Evolutionary conservation across 2,797 vertebrate species (phyloP), one percentile per base, ranked within the genome.

Genomic region (Enteromius mattozi): DNA sequence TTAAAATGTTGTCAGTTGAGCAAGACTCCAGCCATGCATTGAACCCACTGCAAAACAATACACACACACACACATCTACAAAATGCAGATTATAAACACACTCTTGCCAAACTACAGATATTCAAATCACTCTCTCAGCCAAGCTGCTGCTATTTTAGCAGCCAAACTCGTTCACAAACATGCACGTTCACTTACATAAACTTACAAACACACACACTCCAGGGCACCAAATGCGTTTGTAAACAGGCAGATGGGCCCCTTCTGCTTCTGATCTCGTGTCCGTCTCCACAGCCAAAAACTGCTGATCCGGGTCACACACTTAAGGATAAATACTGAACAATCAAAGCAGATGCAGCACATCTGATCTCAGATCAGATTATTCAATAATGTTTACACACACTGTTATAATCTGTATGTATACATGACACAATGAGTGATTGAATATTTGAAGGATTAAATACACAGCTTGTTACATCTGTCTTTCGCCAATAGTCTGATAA

Each of bases 181-280:
- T 61, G 37, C 70, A 56, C 71, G 33, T 76, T 76, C 49, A 81
- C 74, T 81, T 86, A 81, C 66, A 78, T 70, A 81, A 76, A 81
- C 61, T 81, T 76, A 75, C 61, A 85, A 30, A 72, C 77, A 80
- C 77, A 66, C 75, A 72, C 79, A 81, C 71, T 65, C 65, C 74
- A 74, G 65, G 72, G 69, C 61, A 75, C 59, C 76, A 81, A 81
- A 69, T 68, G 81, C 70, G 45, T 87, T 68, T 83, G 70, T 71
- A 51, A 75, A 87, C 68, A 71, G 77, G 68, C 54, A 86, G 84
- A 86, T 81, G 84, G 79, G 54, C 51, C 76, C 76, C 84, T 61
- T 82, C 47, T 78, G 68, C 80, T 81, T 40, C 59, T 86, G 61
- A 84, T 76, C 61, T 78, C 66, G 37, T 81, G 86, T 78, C 72